phyloP scores from a whole-genome alignment of 2,888 invertebrate genomes.

The Deroplatys truncata region DNA sequence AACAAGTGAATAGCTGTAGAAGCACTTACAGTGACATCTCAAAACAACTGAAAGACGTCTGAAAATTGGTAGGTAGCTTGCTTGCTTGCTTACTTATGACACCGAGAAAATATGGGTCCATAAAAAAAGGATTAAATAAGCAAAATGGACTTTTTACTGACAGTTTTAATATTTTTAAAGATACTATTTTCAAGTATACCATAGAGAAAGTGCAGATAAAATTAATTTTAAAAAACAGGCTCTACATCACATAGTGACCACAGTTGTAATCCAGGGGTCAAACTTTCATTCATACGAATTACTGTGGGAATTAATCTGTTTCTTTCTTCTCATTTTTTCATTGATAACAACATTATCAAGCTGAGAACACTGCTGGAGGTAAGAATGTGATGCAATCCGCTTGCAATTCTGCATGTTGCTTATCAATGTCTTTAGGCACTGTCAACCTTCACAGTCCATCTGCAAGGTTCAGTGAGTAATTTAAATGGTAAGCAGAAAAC shows the following conservation, averaged over 20 bases:
- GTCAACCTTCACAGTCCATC: neutral
- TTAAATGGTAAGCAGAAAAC: neutral
- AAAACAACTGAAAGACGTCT: neutral
- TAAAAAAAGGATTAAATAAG: neutral
- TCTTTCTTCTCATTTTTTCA: neutral
- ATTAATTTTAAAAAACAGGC: neutral
- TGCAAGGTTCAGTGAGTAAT: neutral
- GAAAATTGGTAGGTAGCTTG: neutral
- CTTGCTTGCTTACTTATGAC: neutral
- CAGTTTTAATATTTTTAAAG: neutral
- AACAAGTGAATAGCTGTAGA: neutral
- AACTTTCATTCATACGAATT: neutral
- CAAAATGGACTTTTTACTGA: neutral
- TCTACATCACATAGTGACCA: neutral
- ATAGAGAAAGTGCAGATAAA: neutral
- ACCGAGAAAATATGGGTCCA: neutral
- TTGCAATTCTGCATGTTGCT: neutral
- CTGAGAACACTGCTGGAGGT: neutral
- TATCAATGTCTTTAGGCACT: neutral
- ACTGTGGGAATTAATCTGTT: neutral
- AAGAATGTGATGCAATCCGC: neutral
- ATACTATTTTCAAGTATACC: neutral
- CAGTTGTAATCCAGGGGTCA: neutral
- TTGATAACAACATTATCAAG: neutral
- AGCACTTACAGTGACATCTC: neutral